Percentiles rank a stretch among this genome's conserved stretches.
These are phyloP conservation scores for Achroia grisella DNA, from an alignment of 1,140 invertebrate species.

Conservation along the genomic window DNA sequence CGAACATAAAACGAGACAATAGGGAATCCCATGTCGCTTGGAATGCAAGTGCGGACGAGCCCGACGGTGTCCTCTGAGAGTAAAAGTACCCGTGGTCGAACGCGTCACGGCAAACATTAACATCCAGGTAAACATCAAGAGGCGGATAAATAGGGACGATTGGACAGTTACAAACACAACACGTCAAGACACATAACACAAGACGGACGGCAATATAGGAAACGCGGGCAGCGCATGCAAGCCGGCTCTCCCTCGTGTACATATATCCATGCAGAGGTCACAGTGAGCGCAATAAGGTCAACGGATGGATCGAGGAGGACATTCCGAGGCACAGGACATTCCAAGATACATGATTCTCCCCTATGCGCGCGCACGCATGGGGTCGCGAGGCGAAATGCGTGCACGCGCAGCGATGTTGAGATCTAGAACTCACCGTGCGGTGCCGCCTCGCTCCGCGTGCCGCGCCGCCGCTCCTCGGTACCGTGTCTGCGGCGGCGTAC, in stretches of 20 bases:
- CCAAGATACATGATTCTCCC: constrained; percentile 76
- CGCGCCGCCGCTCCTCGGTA: constrained; percentile 14
- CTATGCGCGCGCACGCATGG: constrained; percentile 65
- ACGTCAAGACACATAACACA: constrained; percentile 71
- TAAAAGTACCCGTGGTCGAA: constrained; percentile 29
- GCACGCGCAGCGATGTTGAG: constrained; percentile 72
- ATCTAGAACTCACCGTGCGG: constrained; percentile 71
- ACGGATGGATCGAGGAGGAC: constrained; percentile 72
- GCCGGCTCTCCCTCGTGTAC: constrained; percentile 51
- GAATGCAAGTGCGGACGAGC: constrained; percentile 68
- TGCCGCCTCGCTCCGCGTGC: constrained; percentile 13
- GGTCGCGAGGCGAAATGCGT: constrained; percentile 28
- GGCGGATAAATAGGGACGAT: constrained; percentile 34
- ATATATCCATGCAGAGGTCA: constrained; percentile 67
- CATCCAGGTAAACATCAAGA: constrained; percentile 47
- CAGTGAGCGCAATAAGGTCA: constrained; percentile 57
- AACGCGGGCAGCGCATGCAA: constrained; percentile 53
- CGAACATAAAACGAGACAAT: constrained; percentile 45
- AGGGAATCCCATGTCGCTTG: constrained; percentile 72
- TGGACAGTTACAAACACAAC: constrained; percentile 60
- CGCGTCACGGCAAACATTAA: constrained; percentile 39
- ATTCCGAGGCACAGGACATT: constrained; percentile 76
- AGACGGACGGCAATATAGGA: constrained; percentile 42
- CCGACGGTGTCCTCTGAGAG: constrained; percentile 42
- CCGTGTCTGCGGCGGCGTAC: constrained; percentile 9